Conservation (phyloP, 2,888 invertebrate species). For the Eubasilissa splendida region DNA sequence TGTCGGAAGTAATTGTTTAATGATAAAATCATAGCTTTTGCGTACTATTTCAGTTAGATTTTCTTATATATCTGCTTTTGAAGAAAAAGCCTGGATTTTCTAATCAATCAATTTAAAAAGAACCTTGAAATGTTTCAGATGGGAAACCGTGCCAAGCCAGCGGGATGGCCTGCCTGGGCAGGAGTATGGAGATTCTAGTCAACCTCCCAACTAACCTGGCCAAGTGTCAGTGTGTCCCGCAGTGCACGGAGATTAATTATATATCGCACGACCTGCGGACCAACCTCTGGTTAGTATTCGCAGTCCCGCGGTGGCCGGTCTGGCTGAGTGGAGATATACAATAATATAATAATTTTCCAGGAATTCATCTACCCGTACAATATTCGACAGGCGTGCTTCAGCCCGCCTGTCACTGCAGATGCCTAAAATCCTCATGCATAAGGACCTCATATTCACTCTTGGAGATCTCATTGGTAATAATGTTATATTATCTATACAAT, state of each 20-base stretch:
- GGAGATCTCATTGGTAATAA: conserved; percentile 69
- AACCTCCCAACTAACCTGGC: conserved; percentile 71
- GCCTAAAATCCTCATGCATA: conserved; percentile 67
- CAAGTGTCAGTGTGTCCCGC: conserved; percentile 70
- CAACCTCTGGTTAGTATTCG: conserved; percentile 65
- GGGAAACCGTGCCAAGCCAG: conserved; percentile 70
- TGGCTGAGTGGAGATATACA: no score
- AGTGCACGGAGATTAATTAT: conserved; percentile 71
- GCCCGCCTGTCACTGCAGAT: conserved; percentile 68
- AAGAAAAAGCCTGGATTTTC: no score
- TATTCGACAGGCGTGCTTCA: conserved; percentile 61
- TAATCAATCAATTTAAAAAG: not conserved
- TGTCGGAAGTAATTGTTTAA: conserved; percentile 65
- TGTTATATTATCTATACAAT: not conserved
- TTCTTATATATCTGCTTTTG: no score
- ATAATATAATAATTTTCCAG: conserved; percentile 15
- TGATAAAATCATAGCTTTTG: not conserved
- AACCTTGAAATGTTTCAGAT: conserved; percentile 62
- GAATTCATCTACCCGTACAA: conserved; percentile 45
- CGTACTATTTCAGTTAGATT: not conserved
- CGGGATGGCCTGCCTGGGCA: conserved; percentile 72
- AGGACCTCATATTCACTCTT: conserved; percentile 70
- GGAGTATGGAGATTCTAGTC: conserved; percentile 71
- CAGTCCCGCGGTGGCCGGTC: no score
- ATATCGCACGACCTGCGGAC: conserved; percentile 71